These are phyloP conservation scores for Platysternon megacephalum DNA, from an alignment of 2,113 vertebrate species.

Conservation along the genomic window DNA sequence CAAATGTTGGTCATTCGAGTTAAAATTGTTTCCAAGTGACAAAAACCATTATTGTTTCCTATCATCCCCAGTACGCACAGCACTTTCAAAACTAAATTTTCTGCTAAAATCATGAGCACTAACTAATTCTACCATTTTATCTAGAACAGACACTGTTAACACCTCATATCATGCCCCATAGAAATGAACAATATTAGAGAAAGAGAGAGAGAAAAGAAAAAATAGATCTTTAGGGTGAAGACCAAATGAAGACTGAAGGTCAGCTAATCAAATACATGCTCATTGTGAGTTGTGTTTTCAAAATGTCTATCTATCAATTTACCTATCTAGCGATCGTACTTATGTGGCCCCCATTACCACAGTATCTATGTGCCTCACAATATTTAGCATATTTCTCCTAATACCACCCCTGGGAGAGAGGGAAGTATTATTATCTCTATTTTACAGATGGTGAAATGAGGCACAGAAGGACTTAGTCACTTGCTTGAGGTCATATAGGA, in stretches of 20 bases:
- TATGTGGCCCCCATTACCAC: neutral
- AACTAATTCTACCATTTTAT: conserved; percentile 66
- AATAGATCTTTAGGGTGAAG: neutral
- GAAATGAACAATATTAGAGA: conserved; percentile 46
- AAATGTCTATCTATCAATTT: neutral
- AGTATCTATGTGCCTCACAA: neutral
- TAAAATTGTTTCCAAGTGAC: conserved; percentile 33
- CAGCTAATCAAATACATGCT: neutral
- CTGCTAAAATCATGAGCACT: conserved; percentile 57
- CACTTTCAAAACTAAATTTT: conserved; percentile 44
- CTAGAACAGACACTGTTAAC: conserved; percentile 41
- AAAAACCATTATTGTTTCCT: neutral
- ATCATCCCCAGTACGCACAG: conserved; percentile 8
- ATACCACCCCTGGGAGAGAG: neutral
- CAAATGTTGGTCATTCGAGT: conserved; percentile 29
- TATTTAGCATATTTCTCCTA: neutral
- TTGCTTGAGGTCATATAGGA: neutral
- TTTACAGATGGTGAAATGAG: neutral
- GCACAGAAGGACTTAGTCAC: neutral
- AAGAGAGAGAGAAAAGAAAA: neutral
- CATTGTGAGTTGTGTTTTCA: neutral
- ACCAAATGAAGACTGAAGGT: neutral
- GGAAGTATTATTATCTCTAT: neutral
- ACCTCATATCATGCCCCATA: conserved; percentile 67
- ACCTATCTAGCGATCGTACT: neutral